Evolutionary conservation across 2,113 vertebrate genomes (phyloP).

Genomic region (Motacilla alba): DNA sequence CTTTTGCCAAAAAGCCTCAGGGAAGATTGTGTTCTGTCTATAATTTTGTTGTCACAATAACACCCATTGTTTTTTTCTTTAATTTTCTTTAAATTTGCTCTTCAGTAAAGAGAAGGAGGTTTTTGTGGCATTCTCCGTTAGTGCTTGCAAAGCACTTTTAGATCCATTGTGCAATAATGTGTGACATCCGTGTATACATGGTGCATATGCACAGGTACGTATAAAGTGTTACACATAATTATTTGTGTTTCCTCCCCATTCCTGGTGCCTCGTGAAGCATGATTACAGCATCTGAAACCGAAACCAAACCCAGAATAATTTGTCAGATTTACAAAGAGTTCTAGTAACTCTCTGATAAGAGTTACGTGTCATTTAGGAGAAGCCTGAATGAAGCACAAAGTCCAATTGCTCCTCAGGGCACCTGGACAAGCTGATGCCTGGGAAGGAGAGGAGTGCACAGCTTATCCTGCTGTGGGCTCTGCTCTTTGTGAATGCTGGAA

Average conservation of each 20-base stretch:
- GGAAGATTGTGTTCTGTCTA: neutral
- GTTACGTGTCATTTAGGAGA: neutral
- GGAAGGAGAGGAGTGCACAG: neutral
- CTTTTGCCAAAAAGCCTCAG: neutral
- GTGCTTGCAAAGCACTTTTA: neutral
- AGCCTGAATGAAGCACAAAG: neutral
- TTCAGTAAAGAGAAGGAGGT: neutral
- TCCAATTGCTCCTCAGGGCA: neutral
- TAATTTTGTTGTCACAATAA: conserved; percentile 6
- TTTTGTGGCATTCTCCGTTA: neutral
- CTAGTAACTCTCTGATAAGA: neutral
- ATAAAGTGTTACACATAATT: neutral
- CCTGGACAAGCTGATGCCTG: neutral
- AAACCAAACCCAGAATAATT: neutral
- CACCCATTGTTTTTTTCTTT: neutral
- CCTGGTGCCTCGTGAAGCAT: neutral
- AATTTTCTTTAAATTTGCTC: neutral
- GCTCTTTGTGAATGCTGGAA: neutral
- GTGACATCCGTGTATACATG: no score
- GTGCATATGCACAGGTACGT: accelerated
- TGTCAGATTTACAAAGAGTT: neutral
- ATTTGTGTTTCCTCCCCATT: neutral
- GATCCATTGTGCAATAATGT: neutral
- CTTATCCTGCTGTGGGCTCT: accelerated
- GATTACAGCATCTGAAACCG: neutral